A percentile compares a stretch with the other conserved stretches of the same genome.
Evolutionary conservation across 2,888 invertebrate species (phyloP).

Genomic region (Lepas anatifera): DNA sequence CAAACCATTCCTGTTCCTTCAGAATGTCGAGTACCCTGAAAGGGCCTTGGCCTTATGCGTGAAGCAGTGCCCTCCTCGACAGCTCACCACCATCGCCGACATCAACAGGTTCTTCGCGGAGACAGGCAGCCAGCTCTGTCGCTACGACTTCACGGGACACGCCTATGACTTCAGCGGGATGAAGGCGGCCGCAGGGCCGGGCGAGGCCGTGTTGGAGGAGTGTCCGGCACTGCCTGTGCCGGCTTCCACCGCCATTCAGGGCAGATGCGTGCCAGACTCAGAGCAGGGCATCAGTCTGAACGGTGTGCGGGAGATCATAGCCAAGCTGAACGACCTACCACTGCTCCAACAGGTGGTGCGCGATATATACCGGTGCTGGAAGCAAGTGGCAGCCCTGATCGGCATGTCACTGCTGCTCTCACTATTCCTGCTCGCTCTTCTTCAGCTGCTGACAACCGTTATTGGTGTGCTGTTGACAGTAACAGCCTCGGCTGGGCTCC

Average conservation of each 20-base stretch:
- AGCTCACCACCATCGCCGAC: constrained; percentile 49
- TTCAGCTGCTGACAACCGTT: constrained; percentile 67
- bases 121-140: constrained; percentile 64
- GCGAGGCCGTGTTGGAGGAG: background rate
- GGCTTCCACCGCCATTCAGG: constrained; percentile 58
- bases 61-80: constrained; percentile 63
- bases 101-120: constrained; percentile 56
- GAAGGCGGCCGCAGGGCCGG: background rate
- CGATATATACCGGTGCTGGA: constrained; percentile 80
- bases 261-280: constrained; percentile 72
- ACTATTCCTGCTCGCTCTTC: constrained; percentile 63
- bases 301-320: constrained; percentile 52
- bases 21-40: constrained; percentile 62
- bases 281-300: constrained; percentile 49
- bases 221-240: constrained; percentile 20
- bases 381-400: constrained; percentile 65
- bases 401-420: constrained; percentile 49
- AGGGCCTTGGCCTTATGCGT: constrained; percentile 79
- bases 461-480: constrained; percentile 82
- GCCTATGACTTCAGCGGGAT: background rate
- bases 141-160: constrained; percentile 32
- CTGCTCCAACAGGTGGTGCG: constrained; percentile 74
- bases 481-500: constrained; percentile 43
- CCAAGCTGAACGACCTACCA: constrained; percentile 74
- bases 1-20: constrained; percentile 65